Conservation (phyloP, 2,888 invertebrate genomes). For the Halocaridina rubra region DNA sequence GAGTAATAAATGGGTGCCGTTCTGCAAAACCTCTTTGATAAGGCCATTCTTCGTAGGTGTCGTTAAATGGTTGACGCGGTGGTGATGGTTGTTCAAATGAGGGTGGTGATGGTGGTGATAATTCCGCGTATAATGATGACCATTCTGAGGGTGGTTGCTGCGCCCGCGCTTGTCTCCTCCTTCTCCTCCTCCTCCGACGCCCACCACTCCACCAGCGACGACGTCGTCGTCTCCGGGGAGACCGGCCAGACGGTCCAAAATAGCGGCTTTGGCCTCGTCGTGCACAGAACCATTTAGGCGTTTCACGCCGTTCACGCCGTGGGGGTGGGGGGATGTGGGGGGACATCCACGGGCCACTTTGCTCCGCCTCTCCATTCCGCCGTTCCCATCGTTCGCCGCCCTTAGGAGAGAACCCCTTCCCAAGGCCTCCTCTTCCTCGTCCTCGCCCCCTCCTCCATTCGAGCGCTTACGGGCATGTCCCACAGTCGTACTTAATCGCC, state of each 20-base stretch:
- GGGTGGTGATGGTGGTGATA: background rate
- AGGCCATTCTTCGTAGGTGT: slow-evolving; percentile 10
- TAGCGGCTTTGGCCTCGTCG: background rate
- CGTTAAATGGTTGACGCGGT: background rate
- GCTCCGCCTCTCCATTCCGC: slow-evolving; percentile 11
- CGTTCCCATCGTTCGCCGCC: background rate
- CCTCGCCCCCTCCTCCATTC: slow-evolving; percentile 32
- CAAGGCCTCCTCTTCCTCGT: slow-evolving; percentile 26
- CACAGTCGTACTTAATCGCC: background rate
- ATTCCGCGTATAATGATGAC: background rate
- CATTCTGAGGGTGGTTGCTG: background rate
- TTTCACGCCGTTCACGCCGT: slow-evolving; percentile 33
- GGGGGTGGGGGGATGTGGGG: slow-evolving; percentile 28
- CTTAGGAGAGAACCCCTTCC: background rate
- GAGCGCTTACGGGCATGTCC: slow-evolving; percentile 31
- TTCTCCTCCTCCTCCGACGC: no score
- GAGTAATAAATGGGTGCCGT: slow-evolving; percentile 28
- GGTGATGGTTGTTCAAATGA: background rate
- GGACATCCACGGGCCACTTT: background rate
- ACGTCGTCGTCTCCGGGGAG: background rate
- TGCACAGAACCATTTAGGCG: slow-evolving; percentile 41
- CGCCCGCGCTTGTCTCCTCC: slow-evolving; percentile 13
- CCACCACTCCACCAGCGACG: no score
- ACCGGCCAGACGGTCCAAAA: slow-evolving; percentile 28
- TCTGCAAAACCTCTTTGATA: slow-evolving; percentile 5